Base-by-base conservation (phyloP, 2,113 vertebrate genomes). In the Sakesphorus luctuosus region DNA sequence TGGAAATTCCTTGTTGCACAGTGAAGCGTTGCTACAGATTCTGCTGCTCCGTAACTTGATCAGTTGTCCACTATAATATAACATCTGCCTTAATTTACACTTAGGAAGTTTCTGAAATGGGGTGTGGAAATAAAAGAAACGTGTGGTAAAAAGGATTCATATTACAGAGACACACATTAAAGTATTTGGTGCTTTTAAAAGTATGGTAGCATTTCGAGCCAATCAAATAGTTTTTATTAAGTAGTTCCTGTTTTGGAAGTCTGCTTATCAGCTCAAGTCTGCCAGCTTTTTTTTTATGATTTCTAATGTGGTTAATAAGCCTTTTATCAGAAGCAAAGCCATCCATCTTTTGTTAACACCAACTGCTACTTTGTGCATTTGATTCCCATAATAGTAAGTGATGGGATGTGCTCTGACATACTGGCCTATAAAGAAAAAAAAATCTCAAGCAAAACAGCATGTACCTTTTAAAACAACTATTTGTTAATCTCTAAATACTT, bases 381-480 rank as follows among this genome's bases (percentile, higher is more conserved):
- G 20, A 52, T 65, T 65, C 20, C 67, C 10, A 5, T 40, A 35
- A 47, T 3, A 71, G 7, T 3, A 10, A 84, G 7, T 28, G 15
- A 50, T 13, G 38, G 26, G 33, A 52, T 83, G 35, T n/a, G 5
- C 33, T 72, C 69, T 75, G 28, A 50, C 4, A 31, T 13, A 46
- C 5, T 16, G 4, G 18, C 5, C 23, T 35, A 29, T 1, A 38
- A 13, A 18, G 10, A 17, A 18, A 25, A 31, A 55, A 33, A 55
- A 33, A 35, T 21, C 0, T 3, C 5, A 31, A 72, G 17, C 8
- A 82, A 87, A 56, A 9, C 1, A 6, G 9, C 4, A 33, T 61
- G 47, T 66, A 18, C 31, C 24, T 40, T 67, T n/a, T 52, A 23
- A 21, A 68, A 35, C 7, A 63, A 24, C 7, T 29, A 3, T 38